These are phyloP conservation scores for Zaprionus kolodkinae DNA, from an alignment of 1,140 invertebrate species.

Conservation along the genomic window DNA sequence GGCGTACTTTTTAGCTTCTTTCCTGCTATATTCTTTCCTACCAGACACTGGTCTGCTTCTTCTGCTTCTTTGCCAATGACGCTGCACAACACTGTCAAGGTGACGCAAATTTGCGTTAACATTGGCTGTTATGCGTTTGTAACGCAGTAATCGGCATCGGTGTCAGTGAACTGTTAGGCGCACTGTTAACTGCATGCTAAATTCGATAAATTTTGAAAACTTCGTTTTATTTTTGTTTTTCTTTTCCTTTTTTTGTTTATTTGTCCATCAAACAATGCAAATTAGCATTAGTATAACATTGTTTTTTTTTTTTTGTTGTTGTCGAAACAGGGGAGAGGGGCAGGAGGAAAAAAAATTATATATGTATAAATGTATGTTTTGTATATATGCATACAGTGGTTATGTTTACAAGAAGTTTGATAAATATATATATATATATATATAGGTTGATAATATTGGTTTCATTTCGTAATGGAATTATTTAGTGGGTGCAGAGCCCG, in stretches of 20 bases:
- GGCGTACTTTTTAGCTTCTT: conserved; percentile 47
- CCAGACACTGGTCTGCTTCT: conserved; percentile 22
- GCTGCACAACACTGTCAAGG: conserved; percentile 25
- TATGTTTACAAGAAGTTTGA: conserved; percentile 45
- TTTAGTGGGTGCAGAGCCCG: conserved; percentile 10
- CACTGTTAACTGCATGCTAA: neutral
- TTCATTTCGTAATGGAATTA: conserved; percentile 42
- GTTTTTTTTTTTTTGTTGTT: neutral
- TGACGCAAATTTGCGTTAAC: conserved; percentile 17
- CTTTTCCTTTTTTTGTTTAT: conserved; percentile 10
- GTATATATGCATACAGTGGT: conserved; percentile 26
- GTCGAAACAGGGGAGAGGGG: conserved; percentile 17
- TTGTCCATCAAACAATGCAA: conserved; percentile 36
- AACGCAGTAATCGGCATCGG: neutral
- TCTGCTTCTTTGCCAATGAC: neutral
- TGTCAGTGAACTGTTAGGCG: conserved; percentile 11
- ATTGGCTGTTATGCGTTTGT: neutral
- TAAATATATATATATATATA: conserved; percentile 16
- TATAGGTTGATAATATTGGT: conserved; percentile 16
- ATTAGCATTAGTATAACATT: conserved; percentile 37
- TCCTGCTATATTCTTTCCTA: conserved; percentile 32
- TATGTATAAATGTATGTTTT: conserved; percentile 15
- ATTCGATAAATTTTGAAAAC: neutral
- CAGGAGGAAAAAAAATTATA: neutral
- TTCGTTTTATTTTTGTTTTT: neutral